Base-by-base conservation (phyloP, 2,113 vertebrate genomes). In the Chamaea fasciata region DNA sequence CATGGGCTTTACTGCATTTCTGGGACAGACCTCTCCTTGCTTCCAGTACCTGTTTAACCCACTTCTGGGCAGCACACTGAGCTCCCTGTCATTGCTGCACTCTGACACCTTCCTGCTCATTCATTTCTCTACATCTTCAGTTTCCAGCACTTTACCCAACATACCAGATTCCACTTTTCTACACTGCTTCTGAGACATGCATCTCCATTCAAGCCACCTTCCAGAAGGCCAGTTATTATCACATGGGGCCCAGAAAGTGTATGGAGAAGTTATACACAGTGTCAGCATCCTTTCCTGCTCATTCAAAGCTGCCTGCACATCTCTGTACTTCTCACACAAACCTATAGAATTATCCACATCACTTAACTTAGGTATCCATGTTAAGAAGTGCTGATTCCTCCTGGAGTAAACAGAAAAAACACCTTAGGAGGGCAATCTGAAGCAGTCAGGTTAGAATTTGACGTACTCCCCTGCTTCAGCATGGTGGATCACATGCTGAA, bases 241-340 rank as follows among this genome's bases (percentile, higher is more conserved):
- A 56, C 17, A 46, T 2, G 28, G 46, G 37, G 42, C 23, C 26
- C 33, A 77, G 20, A 86, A 74, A 57, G 31, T 6, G 6, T 10
- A 42, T 1, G 12, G 37, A 84, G 4, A 47, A 8, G 46, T 21
- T 57, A 42, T 55, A 90, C 30, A 59, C 11, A 44, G 17, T 55
- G 15, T 33, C 28, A 74, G 20, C 12, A 75, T 7, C 21, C 30
- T 37, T 46, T 81, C 39, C 60, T 67, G 47, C 26, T 59, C 30
- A 13, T 53, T 67, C n/a, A 59, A 59, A 78, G 1, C 0, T 30
- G 24, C 21, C 52, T 73, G 31, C 0, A 5, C 4, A 35, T 59
- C 30, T 57, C 20, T 46, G 19, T 52, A 56, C 73, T 21, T 35
- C 55, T 56, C 67, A 63, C 35, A 87, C 33, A 69, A 78, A 78